Conservation (phyloP, 1,140 invertebrate genomes). For the Zaprionus africanus region DNA sequence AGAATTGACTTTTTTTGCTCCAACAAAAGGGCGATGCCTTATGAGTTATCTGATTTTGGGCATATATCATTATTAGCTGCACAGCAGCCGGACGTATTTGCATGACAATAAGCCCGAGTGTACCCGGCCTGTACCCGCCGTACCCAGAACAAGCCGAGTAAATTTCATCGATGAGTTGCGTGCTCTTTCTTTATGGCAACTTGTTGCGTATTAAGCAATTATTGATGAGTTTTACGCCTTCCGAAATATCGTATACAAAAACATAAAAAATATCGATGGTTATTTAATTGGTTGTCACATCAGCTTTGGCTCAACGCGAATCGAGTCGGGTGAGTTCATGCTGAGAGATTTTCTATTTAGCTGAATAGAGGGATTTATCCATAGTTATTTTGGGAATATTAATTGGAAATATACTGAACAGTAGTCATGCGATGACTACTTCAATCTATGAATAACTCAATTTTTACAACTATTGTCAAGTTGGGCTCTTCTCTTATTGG, state of each 20-base stretch:
- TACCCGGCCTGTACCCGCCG: background rate
- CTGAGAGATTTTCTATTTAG: conserved; percentile 9
- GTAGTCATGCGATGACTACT: background rate
- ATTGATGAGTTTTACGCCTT: conserved; percentile 65
- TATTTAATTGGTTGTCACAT: conserved; percentile 81
- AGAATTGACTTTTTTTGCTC: conserved; percentile 38
- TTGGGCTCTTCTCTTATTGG: background rate
- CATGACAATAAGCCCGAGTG: conserved; percentile 54
- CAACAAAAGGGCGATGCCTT: conserved; percentile 53
- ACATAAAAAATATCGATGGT: conserved; percentile 48
- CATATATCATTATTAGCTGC: conserved; percentile 65
- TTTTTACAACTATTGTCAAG: background rate
- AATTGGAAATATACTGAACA: background rate
- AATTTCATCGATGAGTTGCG: conserved; percentile 57
- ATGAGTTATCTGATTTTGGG: conserved; percentile 64
- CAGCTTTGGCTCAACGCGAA: conserved; percentile 47
- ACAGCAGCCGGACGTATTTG: conserved; percentile 60
- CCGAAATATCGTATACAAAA: conserved; percentile 37
- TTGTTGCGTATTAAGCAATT: conserved; percentile 45
- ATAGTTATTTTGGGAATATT: background rate
- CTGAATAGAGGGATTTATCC: conserved; percentile 10
- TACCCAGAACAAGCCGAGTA: conserved; percentile 37
- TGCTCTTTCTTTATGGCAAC: conserved; percentile 6
- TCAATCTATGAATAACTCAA: background rate
- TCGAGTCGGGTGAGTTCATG: conserved; percentile 36